These are phyloP conservation scores for Dermatophagoides farinae DNA, from an alignment of 1,140 invertebrate genomes.

Conservation along the genomic window DNA sequence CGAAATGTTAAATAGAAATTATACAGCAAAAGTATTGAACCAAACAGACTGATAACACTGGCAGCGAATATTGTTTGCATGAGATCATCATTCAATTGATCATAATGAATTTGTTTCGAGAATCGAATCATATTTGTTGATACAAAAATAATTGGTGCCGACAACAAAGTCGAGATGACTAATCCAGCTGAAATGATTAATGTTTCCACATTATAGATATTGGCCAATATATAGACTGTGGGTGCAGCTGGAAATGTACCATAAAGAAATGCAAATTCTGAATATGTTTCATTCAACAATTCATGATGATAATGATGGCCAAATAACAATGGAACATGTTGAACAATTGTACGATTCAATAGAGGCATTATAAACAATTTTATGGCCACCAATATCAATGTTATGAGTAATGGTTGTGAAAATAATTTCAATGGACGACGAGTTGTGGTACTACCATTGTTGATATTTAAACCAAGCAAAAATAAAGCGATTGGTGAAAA, in stretches of 20 bases:
- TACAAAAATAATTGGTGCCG: slow-evolving; percentile 80
- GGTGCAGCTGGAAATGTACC: slow-evolving; percentile 87
- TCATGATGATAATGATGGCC: slow-evolving; percentile 21
- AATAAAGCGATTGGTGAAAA: slow-evolving; percentile 80
- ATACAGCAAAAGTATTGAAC: slow-evolving; percentile 51
- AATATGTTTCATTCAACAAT: not conserved
- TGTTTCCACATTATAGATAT: slow-evolving; percentile 38
- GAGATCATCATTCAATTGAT: slow-evolving; percentile 34
- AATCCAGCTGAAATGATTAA: slow-evolving; percentile 55
- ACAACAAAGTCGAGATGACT: slow-evolving; percentile 78
- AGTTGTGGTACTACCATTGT: slow-evolving; percentile 33
- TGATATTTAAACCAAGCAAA: slow-evolving; percentile 64
- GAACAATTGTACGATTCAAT: slow-evolving; percentile 58
- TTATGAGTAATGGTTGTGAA: slow-evolving; percentile 47
- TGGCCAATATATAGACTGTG: slow-evolving; percentile 78
- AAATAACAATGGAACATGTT: slow-evolving; percentile 23
- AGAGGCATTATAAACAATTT: slow-evolving; percentile 74
- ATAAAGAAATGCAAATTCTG: slow-evolving; percentile 80
- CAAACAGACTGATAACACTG: slow-evolving; percentile 49
- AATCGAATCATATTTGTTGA: slow-evolving; percentile 76
- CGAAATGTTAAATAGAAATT: slow-evolving; percentile 54
- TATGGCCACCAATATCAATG: slow-evolving; percentile 54
- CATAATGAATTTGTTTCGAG: slow-evolving; percentile 6
- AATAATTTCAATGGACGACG: slow-evolving; percentile 44
- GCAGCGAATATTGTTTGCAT: slow-evolving; percentile 58